Evolutionary conservation across 1,140 invertebrate species (phyloP), one percentile per base, ranked within the genome.

Genomic region (Drosophila sproati): DNA sequence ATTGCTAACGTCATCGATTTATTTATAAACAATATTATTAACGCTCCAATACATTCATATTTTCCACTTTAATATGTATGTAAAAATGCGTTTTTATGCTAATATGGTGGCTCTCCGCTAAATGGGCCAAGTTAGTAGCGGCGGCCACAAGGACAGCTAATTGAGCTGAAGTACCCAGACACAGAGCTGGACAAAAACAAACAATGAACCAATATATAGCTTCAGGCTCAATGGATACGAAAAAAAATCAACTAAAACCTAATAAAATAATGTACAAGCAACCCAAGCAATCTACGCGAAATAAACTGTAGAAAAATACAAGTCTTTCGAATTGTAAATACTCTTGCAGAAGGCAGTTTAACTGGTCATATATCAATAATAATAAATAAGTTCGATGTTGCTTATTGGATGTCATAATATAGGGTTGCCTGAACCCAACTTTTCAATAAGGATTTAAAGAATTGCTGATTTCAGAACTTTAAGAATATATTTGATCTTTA

Each of bases 1-100:
- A 89, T 72, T 78, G 45, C 72, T 89, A 78, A 57, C 85, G 85
- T 89, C 85, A 89, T 89, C 85, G 85, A 81, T 79, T 76, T 89
- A 89, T 89, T 89, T 89, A 77, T 88, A 83, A 74, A 78, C 50
- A 89, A 89, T 89, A 72, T 80, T 89, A 78, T 81, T 85, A 80
- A 73, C 77, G 80, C 54, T 80, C 73, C 66, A 83, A 70, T 78
- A 83, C 82, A 88, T 88, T 89, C 80, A 79, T 67, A 72, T 68
- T 54, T 77, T 77, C 78, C 71, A 74, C 47, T 69, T 48, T 68
- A 55, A 20, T 59, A 59, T 59, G 82, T 74, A 80, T 77, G 67
- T 87, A 59, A 56, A 68, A 74, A 80, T 74, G 73, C 75, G 63
- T 77, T 75, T 57, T 57, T 80, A 77, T 73, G 56, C 35, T 71